These are phyloP conservation scores for Gadus macrocephalus DNA, from an alignment of 2,113 vertebrate species.

Conservation along the genomic window DNA sequence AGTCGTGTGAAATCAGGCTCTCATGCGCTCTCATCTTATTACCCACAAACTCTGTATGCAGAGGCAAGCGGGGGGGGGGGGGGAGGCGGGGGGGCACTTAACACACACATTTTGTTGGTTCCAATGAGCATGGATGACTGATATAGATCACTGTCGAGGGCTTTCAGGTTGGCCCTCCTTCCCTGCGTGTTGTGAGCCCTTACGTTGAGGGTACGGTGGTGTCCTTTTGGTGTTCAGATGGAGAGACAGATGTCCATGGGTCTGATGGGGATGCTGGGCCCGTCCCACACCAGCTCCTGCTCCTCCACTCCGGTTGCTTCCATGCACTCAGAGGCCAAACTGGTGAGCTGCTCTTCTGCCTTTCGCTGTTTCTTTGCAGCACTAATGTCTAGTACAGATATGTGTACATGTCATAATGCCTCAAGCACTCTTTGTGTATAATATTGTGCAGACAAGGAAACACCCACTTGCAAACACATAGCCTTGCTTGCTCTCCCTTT, in stretches of 20 bases:
- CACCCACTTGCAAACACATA: slow-evolving; percentile 33
- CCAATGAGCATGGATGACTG: background rate
- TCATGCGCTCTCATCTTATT: slow-evolving; percentile 43
- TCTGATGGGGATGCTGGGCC: slow-evolving; percentile 97
- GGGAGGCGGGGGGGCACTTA: background rate
- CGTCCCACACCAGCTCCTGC: slow-evolving; percentile 87
- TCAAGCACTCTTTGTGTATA: background rate
- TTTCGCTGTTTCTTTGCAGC: background rate
- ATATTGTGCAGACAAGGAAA: slow-evolving; percentile 39
- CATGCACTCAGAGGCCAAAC: slow-evolving; percentile 99
- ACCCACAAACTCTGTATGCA: background rate
- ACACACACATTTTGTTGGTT: background rate
- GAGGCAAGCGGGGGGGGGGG: background rate
- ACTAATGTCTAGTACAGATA: too few relatives aligned
- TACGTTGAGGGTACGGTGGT: background rate
- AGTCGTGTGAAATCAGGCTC: slow-evolving; percentile 59
- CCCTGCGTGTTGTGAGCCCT: slow-evolving; percentile 13
- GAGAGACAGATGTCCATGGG: slow-evolving; percentile 99
- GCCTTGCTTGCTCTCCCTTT: background rate
- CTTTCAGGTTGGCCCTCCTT: background rate
- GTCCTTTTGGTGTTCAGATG: slow-evolving; percentile 78
- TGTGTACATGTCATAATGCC: background rate
- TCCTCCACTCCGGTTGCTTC: slow-evolving; percentile 92
- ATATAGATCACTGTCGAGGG: background rate
- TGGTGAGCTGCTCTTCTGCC: slow-evolving; percentile 73